Conservation (phyloP, 2,113 vertebrate species). For the Halcyon senegalensis region DNA sequence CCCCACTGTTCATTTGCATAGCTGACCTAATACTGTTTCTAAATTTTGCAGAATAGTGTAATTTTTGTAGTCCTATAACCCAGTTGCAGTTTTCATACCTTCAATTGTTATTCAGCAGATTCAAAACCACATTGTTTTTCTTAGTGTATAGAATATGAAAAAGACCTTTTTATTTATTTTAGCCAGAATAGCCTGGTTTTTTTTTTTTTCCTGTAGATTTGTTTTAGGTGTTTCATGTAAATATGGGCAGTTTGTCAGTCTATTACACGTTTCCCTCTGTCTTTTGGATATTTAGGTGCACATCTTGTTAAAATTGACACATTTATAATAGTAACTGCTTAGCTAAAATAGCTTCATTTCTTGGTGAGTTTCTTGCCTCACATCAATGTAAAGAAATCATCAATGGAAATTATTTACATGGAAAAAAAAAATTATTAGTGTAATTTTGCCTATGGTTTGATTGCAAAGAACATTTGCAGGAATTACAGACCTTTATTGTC, state of each 20-base stretch:
- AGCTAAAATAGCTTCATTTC: not conserved
- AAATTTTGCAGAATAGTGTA: not conserved
- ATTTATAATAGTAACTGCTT: not conserved
- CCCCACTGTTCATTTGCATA: not conserved
- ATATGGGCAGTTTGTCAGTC: not conserved
- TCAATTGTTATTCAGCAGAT: not conserved
- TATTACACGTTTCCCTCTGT: not conserved
- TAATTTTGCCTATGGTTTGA: not conserved
- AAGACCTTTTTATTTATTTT: fast-evolving
- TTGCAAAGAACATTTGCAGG: not conserved
- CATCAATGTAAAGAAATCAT: not conserved
- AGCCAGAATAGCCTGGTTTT: not conserved
- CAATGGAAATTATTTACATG: not conserved
- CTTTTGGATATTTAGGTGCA: not conserved
- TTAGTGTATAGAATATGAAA: not conserved
- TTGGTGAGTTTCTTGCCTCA: not conserved
- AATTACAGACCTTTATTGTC: not conserved
- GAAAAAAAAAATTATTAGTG: not conserved
- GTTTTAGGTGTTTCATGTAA: not conserved
- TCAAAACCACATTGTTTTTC: not conserved
- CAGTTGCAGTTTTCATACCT: not conserved
- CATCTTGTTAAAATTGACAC: not conserved
- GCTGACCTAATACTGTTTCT: not conserved
- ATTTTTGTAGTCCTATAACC: not conserved
- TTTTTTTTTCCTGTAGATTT: not conserved